phyloP scores from a whole-genome alignment of 2,797 vertebrate species.

The Rhinichthys osculus region DNA sequence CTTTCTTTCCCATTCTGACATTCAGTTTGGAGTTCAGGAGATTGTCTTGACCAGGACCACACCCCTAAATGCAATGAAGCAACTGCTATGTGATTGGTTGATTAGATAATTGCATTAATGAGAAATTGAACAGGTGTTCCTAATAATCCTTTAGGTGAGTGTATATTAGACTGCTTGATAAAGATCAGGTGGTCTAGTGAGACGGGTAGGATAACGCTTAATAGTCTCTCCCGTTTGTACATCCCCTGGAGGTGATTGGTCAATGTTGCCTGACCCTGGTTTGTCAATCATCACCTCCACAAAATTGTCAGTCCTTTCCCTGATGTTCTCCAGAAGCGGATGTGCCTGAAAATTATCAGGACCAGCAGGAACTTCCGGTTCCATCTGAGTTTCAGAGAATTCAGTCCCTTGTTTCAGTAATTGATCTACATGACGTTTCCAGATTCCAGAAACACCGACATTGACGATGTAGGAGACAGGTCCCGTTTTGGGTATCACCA shows the following conservation, averaged over 20 bases:
- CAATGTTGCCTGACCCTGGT: not conserved
- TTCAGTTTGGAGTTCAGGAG: too few species aligned
- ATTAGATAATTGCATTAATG: too few species aligned
- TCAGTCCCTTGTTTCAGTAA: not conserved
- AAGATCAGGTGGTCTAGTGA: not conserved
- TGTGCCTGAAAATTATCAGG: too few species aligned
- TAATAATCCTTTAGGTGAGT: too few species aligned
- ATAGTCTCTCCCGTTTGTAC: not conserved
- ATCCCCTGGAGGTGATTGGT: not conserved
- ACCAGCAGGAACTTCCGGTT: not conserved
- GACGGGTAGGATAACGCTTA: not conserved
- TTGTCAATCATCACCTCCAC: not conserved
- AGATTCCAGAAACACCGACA: not conserved
- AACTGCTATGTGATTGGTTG: too few species aligned
- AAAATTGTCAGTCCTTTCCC: not conserved
- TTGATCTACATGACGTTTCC: not conserved
- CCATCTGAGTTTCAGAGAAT: not conserved
- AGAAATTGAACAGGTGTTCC: too few species aligned
- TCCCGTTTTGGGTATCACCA: constrained; percentile 2
- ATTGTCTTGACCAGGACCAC: too few species aligned
- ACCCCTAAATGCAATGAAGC: too few species aligned
- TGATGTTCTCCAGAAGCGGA: not conserved
- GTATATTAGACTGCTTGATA: not conserved
- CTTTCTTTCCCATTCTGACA: too few species aligned
- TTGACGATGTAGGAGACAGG: not conserved